A percentile compares a stretch with the other conserved stretches of the same genome.
These are phyloP conservation scores for Drosophila auraria DNA, from an alignment of 1,140 invertebrate species.

Conservation along the genomic window DNA sequence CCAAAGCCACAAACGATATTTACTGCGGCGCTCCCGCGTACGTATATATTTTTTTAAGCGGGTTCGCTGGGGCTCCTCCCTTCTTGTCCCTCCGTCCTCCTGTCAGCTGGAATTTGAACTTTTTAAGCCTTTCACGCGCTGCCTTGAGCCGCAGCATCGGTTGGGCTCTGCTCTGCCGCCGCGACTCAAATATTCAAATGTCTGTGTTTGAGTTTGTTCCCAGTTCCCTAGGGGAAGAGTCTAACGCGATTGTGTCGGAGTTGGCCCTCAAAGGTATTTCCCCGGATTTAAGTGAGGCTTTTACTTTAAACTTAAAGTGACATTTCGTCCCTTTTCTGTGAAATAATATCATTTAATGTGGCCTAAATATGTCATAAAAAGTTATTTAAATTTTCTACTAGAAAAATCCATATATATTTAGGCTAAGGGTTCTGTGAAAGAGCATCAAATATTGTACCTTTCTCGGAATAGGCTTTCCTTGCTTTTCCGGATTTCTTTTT, in stretches of 20 bases:
- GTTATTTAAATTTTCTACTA: no score
- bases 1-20: constrained; percentile 80
- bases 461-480: not conserved
- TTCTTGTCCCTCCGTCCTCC: constrained; percentile 51
- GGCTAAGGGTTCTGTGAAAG: not conserved
- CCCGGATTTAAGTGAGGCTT: constrained; percentile 1
- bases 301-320: constrained; percentile 13
- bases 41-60: constrained; percentile 55
- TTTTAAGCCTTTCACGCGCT: constrained; percentile 82
- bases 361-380: not conserved
- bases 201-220: constrained; percentile 50
- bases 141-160: constrained; percentile 66
- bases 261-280: constrained; percentile 4
- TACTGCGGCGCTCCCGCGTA: constrained; percentile 54
- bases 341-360: not conserved
- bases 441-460: constrained; percentile 17
- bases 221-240: constrained; percentile 12
- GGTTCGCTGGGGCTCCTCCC: constrained; percentile 35
- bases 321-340: not conserved
- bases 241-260: constrained; percentile 23
- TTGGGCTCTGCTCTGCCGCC: constrained; percentile 35
- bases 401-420: no score
- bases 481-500: constrained; percentile 50
- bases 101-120: constrained; percentile 83
- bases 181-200: constrained; percentile 65